Evolutionary conservation across 2,888 invertebrate species (phyloP).

Genomic region (Leucania comma): DNA sequence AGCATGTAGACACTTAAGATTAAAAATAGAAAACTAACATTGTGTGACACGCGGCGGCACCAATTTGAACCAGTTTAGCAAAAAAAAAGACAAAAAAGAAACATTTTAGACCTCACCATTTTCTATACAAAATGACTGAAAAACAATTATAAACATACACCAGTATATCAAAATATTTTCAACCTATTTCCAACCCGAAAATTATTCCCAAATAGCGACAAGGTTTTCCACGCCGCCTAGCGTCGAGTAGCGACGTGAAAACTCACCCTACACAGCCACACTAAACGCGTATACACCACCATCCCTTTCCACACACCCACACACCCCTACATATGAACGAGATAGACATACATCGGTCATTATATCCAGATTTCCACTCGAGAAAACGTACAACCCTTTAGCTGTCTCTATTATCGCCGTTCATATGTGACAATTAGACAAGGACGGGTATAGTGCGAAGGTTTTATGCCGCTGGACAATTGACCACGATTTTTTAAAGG

Average conservation of each 20-base stretch:
- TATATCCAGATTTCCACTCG: conserved; percentile 81
- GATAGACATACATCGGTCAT: conserved; percentile 85
- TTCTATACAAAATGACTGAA: not conserved
- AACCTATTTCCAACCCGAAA: conserved; percentile 41
- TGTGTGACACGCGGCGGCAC: too few species aligned
- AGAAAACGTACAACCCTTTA: conserved; percentile 87
- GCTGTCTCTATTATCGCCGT: conserved; percentile 85
- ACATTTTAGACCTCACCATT: not conserved
- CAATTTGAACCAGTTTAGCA: too few species aligned
- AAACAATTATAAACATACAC: not conserved
- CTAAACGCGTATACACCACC: conserved; percentile 72
- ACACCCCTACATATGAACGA: conserved; percentile 86
- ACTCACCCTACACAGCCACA: conserved; percentile 73
- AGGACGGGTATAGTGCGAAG: conserved; percentile 75
- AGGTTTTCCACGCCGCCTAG: conserved; percentile 84
- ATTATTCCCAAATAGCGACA: conserved; percentile 29
- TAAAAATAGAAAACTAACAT: too few species aligned
- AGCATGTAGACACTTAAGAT: too few species aligned
- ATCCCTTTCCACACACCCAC: conserved; percentile 86
- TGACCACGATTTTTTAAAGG: conserved; percentile 82
- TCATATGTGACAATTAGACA: conserved; percentile 76
- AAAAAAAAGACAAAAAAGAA: too few species aligned
- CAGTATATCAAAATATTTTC: conserved; percentile 50
- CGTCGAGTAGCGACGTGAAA: conserved; percentile 85
- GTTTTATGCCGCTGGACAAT: conserved; percentile 80